Evolutionary conservation across 1,140 invertebrate species (phyloP).

Genomic region (Coenobita brevimanus): DNA sequence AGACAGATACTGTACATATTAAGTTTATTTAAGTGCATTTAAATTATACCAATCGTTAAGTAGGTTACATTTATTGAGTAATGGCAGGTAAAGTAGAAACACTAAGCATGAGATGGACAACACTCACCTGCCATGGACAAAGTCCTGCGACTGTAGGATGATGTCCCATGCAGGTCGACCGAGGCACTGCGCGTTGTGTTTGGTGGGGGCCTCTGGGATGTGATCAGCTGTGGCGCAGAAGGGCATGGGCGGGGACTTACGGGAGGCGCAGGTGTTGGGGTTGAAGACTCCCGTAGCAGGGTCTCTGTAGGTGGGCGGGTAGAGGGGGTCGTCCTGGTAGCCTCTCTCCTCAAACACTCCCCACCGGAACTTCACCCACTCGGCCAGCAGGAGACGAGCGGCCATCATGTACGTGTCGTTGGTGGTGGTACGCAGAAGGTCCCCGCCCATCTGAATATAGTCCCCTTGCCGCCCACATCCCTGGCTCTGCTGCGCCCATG

Average conservation of each 20-base stretch:
- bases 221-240: constrained; percentile 80
- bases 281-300: constrained; percentile 44
- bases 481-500: constrained; percentile 78
- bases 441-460: constrained; percentile 77
- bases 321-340: constrained; percentile 78
- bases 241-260: constrained; percentile 71
- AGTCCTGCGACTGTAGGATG: constrained; percentile 72
- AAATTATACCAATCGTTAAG: no score
- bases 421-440: constrained; percentile 73
- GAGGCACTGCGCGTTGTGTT: constrained; percentile 80
- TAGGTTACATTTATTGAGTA: no score
- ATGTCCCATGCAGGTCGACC: constrained; percentile 79
- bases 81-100: constrained; percentile 18
- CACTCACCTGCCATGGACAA: constrained; percentile 60
- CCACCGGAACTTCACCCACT: constrained; percentile 82
- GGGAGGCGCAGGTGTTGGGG: constrained; percentile 60
- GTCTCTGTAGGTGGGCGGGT: constrained; percentile 73
- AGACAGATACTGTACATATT: no score
- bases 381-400: constrained; percentile 76
- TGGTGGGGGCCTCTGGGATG: constrained; percentile 79
- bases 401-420: constrained; percentile 71
- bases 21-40: no score
- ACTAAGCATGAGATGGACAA: not conserved
- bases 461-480: constrained; percentile 78
- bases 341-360: constrained; percentile 83